phyloP scores from a whole-genome alignment of 2,888 invertebrate genomes.

The Nebria brevicollis region DNA sequence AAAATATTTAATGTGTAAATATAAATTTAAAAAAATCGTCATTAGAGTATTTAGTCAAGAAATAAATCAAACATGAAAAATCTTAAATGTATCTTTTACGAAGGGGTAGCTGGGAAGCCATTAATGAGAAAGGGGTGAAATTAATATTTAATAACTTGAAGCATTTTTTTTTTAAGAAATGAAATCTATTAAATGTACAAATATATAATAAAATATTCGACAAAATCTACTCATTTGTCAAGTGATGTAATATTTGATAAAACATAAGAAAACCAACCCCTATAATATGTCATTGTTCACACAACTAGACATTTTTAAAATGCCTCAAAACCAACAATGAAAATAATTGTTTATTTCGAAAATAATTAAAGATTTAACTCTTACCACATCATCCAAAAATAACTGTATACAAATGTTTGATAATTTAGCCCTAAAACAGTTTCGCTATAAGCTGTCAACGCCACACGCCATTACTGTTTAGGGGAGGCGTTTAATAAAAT shows the following conservation, averaged over 20 bases:
- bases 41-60: too few relatives aligned
- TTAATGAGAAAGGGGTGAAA: slow-evolving; percentile 48
- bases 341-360: not conserved
- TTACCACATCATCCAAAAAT: slow-evolving; percentile 4
- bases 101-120: slow-evolving; percentile 46
- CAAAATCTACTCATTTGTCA: not conserved
- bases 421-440: slow-evolving; percentile 5
- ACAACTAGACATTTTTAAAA: not conserved
- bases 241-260: not conserved
- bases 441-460: slow-evolving; percentile 39
- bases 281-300: slow-evolving; percentile 5
- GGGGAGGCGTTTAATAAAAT: slow-evolving; percentile 41
- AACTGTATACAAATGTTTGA: slow-evolving; percentile 2
- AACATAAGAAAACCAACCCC: slow-evolving; percentile 11
- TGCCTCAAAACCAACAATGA: not conserved
- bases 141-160: slow-evolving; percentile 19
- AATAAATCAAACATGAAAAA: not conserved
- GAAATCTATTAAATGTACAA: not conserved
- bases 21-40: too few relatives aligned
- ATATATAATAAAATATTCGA: not conserved
- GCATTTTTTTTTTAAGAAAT: not conserved
- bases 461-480: slow-evolving; percentile 35
- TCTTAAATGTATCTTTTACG: slow-evolving; percentile 24
- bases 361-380: slow-evolving; percentile 7
- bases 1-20: slow-evolving; percentile 6